Conservation (phyloP, 2,888 invertebrate species). For the Pterostichus madidus region DNA sequence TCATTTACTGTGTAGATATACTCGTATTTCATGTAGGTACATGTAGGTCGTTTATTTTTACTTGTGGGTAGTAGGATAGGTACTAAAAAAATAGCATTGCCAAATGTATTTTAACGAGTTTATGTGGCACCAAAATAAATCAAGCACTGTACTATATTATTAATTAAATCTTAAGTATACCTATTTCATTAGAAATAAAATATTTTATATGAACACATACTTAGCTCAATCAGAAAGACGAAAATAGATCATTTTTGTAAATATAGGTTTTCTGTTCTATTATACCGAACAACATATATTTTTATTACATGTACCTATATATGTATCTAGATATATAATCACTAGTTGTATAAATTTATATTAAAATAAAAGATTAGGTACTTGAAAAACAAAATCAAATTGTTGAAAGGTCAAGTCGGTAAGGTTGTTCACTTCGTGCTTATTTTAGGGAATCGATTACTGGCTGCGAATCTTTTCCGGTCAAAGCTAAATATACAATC, state of each 20-base stretch:
- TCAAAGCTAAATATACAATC: conserved; percentile 51
- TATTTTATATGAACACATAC: too few relatives aligned
- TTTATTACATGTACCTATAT: too few relatives aligned
- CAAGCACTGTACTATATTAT: too few relatives aligned
- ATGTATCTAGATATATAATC: too few relatives aligned
- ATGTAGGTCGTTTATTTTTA: conserved; percentile 51
- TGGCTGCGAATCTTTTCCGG: conserved; percentile 62
- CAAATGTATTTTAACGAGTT: conserved; percentile 49
- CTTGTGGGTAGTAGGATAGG: conserved; percentile 18
- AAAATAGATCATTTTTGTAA: too few relatives aligned
- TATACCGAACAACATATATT: too few relatives aligned
- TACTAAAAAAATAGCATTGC: conserved; percentile 15
- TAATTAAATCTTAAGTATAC: too few relatives aligned
- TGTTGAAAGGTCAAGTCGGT: conserved; percentile 5
- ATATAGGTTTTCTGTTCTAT: too few relatives aligned
- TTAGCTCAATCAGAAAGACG: too few relatives aligned
- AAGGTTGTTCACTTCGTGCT: conserved; percentile 58
- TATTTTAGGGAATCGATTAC: conserved; percentile 55
- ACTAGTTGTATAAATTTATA: too few relatives aligned
- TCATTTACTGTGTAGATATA: background rate
- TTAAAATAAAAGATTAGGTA: background rate
- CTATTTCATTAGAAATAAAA: too few relatives aligned
- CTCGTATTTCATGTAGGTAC: conserved; percentile 5
- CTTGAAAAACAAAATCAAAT: background rate
- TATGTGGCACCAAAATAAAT: background rate